Evolutionary conservation across 2,113 vertebrate genomes (phyloP).

Genomic region (Globicephala melas): DNA sequence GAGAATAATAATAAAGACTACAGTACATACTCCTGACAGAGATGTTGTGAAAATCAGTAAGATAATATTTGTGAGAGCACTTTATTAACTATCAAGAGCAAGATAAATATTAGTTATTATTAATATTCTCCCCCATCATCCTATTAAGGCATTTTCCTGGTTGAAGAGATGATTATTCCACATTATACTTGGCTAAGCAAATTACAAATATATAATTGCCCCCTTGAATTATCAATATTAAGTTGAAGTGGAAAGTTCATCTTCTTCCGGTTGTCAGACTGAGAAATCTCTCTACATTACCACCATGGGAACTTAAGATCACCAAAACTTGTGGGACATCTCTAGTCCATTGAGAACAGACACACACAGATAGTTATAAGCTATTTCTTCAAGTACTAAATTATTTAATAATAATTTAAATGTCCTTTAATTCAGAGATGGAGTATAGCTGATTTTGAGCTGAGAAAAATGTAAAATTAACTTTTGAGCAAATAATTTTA

Average conservation of each 20-base stretch:
- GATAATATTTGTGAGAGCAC: not conserved
- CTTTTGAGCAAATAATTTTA: conserved; percentile 72
- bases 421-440: conserved; percentile 26
- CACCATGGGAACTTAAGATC: not conserved
- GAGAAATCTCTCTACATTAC: not conserved
- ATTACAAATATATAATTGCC: not conserved
- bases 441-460: conserved; percentile 45
- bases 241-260: not conserved
- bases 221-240: conserved; percentile 40
- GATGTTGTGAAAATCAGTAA: not conserved
- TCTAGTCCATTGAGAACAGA: conserved; percentile 36
- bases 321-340: not conserved
- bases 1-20: not conserved
- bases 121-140: not conserved
- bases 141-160: not conserved
- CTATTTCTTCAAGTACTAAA: conserved; percentile 65
- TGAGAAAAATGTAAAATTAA: conserved; percentile 64
- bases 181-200: not conserved
- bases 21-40: not conserved
- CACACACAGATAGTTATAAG: conserved; percentile 9
- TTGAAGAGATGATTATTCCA: conserved; percentile 11
- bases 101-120: conserved; percentile 21
- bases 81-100: conserved; percentile 14
- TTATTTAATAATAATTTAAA: conserved; percentile 62
- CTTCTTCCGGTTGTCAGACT: not conserved